Percentiles rank a stretch among this genome's conserved stretches.
phyloP scores from a whole-genome alignment of 1,140 invertebrate genomes.

The Coelopa frigida region DNA sequence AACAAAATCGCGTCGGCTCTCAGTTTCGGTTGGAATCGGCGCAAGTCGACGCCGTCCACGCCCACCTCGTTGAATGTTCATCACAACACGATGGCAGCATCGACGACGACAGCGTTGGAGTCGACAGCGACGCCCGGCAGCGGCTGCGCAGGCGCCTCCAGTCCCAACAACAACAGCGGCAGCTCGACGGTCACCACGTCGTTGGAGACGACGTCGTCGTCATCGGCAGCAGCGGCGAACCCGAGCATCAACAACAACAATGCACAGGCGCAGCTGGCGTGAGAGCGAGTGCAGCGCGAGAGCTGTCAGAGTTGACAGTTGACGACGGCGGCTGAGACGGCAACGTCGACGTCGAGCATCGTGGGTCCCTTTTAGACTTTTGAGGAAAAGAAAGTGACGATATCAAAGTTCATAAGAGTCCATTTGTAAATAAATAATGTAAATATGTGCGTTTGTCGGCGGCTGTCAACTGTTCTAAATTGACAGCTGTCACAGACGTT shows the following conservation, averaged over 20 bases:
- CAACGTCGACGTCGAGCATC: no score
- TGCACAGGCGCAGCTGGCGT: conserved; percentile 3
- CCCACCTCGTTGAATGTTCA: background rate
- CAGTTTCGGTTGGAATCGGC: conserved; percentile 36
- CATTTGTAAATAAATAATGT: no score
- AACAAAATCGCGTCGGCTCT: conserved; percentile 32
- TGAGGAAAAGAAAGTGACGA: no score
- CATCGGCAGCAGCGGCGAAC: conserved; percentile 18
- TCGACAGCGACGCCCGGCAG: conserved; percentile 1
- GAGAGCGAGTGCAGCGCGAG: no score
- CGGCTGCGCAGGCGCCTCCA: conserved; percentile 23
- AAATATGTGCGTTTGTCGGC: no score
- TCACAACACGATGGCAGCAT: background rate
- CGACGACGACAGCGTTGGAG: conserved; percentile 1
- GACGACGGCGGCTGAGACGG: no score
- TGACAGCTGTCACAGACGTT: no score
- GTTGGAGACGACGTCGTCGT: conserved; percentile 19
- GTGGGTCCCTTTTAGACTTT: no score
- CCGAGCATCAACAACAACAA: conserved; percentile 7
- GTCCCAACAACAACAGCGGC: conserved; percentile 36
- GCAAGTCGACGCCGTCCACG: conserved; percentile 7
- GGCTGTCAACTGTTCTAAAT: no score
- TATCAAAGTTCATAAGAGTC: no score
- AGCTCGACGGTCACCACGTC: conserved; percentile 32
- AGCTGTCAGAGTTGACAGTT: no score